phyloP scores from a whole-genome alignment of 1,140 invertebrate species.

The Trichonephila inaurata region DNA sequence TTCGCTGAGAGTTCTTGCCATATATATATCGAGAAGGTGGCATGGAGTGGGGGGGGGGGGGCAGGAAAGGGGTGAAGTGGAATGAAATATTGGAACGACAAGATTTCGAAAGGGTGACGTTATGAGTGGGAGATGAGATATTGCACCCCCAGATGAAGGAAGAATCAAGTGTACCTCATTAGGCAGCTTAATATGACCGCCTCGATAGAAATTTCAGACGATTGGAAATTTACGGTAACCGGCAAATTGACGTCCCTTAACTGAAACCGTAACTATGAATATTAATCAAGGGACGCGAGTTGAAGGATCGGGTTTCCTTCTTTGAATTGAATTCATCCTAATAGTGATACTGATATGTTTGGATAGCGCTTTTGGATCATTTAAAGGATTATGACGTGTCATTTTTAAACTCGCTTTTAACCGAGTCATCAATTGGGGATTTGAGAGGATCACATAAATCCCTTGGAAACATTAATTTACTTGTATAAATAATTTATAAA shows the following conservation, averaged over 20 bases:
- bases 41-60: neutral
- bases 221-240: constrained; percentile 11
- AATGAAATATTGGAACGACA: neutral
- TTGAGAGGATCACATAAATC: no score
- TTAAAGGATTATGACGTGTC: no score
- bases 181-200: constrained; percentile 25
- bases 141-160: constrained; percentile 17
- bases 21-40: constrained; percentile 6
- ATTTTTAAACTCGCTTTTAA: no score
- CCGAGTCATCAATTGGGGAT: no score
- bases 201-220: constrained; percentile 19
- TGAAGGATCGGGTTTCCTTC: neutral
- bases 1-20: neutral
- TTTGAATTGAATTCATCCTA: neutral
- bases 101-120: constrained; percentile 11
- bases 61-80: neutral
- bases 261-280: constrained; percentile 10
- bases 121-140: constrained; percentile 26
- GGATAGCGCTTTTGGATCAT: no score
- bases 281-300: constrained; percentile 1
- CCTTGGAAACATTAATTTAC: no score
- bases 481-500: no score
- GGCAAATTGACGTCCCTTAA: constrained; percentile 15
- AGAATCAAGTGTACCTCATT: constrained; percentile 34
- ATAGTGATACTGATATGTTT: no score